Base-by-base conservation (phyloP, 2,888 invertebrate species). In the Zaprionus lineosus region DNA sequence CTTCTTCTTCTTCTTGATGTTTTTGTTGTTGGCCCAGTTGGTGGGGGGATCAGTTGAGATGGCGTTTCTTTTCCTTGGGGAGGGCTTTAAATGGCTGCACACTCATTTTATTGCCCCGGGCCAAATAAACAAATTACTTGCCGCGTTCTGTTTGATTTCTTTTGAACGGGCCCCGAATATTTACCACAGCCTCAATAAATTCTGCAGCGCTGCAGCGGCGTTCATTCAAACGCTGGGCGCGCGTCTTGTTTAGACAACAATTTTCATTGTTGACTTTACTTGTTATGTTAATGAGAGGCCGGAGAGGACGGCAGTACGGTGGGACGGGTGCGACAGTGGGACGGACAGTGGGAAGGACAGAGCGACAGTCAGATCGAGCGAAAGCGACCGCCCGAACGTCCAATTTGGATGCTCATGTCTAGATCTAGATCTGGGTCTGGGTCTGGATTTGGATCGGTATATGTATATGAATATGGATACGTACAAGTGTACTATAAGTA, bases 231-330 rank as follows among this genome's bases (percentile, higher is more conserved):
- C 69, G 77, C 63, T 76, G 81, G 53, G 77, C 74, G 59, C 59
- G 63, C 82, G 84, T 67, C 84, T 84, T 78, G 78, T 79, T 79
- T 84, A 79, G 82, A 79, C 78, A 79, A 79, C 78, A 79, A 84
- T 79, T 79, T 79, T 71, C 85, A 79, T 84, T 79, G 78, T 79
- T 79, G 78, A 79, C 82, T 84, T 84, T 84, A 81, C 78, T 84
- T 84, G 84, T 79, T 79, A 78, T 84, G 78, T 82, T 79, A 79
- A 79, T 79, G 84, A 84, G 78, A 71, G 77, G 40, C 57, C n/a
- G n/a, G n/a, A n/a, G n/a, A n/a, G n/a, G n/a, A n/a, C n/a, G n/a
- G n/a, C n/a, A n/a, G n/a, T n/a, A n/a, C n/a, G n/a, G n/a, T n/a
- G n/a, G n/a, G n/a, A n/a, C n/a, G n/a, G n/a, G n/a, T n/a, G n/a